Conservation (phyloP, 2,113 vertebrate genomes). For the Macquaria australasica region DNA sequence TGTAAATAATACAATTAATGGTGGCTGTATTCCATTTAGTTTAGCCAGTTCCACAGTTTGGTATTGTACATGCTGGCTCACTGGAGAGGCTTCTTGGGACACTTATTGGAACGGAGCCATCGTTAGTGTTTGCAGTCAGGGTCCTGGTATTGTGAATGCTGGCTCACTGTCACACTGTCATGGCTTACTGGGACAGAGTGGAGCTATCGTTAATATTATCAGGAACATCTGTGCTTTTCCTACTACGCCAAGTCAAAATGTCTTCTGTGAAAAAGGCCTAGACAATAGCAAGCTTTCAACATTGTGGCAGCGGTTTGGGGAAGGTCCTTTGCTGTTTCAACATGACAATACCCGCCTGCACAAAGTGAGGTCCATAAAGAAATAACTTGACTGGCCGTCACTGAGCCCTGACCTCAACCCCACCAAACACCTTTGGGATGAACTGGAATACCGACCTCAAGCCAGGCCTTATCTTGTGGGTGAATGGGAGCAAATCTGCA, state of each 20-base stretch:
- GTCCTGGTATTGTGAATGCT: background rate
- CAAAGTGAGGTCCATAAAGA: background rate
- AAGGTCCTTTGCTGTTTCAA: background rate
- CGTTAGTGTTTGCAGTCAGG: background rate
- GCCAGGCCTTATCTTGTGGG: background rate
- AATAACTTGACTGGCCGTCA: background rate
- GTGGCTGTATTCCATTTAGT: background rate
- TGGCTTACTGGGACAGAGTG: background rate
- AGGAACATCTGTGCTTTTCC: background rate
- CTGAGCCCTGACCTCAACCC: background rate
- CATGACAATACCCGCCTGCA: background rate
- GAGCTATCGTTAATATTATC: background rate
- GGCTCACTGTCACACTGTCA: background rate
- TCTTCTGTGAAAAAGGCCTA: background rate
- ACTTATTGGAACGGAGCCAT: background rate
- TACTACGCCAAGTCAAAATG: background rate
- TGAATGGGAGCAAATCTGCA: conserved; percentile 13
- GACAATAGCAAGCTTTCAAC: background rate
- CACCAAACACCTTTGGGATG: background rate
- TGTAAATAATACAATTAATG: background rate
- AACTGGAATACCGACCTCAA: background rate
- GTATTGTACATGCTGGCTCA: background rate
- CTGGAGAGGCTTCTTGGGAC: background rate
- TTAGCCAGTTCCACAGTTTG: background rate
- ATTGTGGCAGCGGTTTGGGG: background rate